Evolutionary conservation across 1,140 invertebrate genomes (phyloP), one percentile per base, ranked within the genome.

Genomic region (Zaprionus lachaisei): DNA sequence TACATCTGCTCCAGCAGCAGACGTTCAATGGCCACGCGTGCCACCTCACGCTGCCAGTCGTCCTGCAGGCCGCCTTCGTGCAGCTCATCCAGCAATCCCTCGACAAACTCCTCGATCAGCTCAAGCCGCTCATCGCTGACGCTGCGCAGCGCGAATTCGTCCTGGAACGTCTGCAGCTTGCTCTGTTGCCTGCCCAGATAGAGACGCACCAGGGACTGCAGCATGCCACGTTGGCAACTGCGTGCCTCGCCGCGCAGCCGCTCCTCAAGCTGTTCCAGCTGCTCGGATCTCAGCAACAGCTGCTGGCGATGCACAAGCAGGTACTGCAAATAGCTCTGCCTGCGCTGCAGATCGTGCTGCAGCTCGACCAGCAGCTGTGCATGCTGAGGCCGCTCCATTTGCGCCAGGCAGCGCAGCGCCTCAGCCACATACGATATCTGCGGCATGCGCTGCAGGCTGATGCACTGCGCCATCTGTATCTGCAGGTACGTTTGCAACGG

Each of bases 1-100:
- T 99, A 99, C 41, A 99, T 97, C 22, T 96, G 95, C 26, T 96
- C 96, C 94, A 99, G 98, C 1, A 97, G 94, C 11, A 95, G 95
- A 37, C 96, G 94, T 90, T 99, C 97, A 56, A 97, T 96, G 0
- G 97, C 96, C 71, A 95, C 94, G 91, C 95, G 94, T 1, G 95
- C 95, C 55, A 95, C 94, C 72, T 96, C 95, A 7, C 97, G 75
- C 87, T 98, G 96, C 74, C 93, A 94, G 34, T 95, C 93, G 94
- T 95, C 38, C 96, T 96, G 79, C 94, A 92, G 63, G 4, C 84
- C 89, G 28, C 80, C 80, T 12, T 64, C 54, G n/a, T 77, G 60
- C 55, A 93, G 49, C 28, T 93, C 85, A 14, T 86, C 68, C 77
- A 78, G 94, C 81, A 92, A 93, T 74, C 78, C 81, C 6, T 91